Base-by-base conservation (phyloP, 1,140 invertebrate genomes). In the Bombus terrestris region DNA sequence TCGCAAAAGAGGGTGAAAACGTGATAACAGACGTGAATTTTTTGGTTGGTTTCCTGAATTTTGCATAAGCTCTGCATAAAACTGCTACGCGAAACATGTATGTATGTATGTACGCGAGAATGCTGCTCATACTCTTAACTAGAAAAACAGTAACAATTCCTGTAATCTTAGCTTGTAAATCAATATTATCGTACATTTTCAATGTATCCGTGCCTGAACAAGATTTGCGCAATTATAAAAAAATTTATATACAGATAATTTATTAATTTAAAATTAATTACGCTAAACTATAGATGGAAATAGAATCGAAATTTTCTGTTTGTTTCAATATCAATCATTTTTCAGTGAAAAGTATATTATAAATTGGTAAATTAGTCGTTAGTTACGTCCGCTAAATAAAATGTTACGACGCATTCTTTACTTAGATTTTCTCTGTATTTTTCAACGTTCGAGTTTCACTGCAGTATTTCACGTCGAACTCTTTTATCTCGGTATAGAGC, bases 1-100 rank as follows among this genome's bases (percentile, higher is more conserved):
- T 57, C 22, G 12, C 1, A 28, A 75, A 35, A 22, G 22, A 75
- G 41, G 73, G 12, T 35, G 73, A 53, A 47, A 22, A 28, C 12
- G 43, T 35, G 32, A 57, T 32, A 57, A 28, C 73, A 35, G 43
- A 37, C 35, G 47, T 35, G 32, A 13, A 53, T 53, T 57, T 75
- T 75, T 75, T 75, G 43, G 47, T n/a, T 15, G 18, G 10, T 75
- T 57, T 28, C 43, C 5, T 75, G 12, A 57, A 75, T 75, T 75
- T 53, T 75, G 13, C 43, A 75, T 53, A 53, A 57, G 47, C 25
- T 32, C 12, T 25, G 32, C 22, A 35, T 35, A 12, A 75, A 53
- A 35, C 32, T 53, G 73, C 32, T 37, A 35, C 73, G 32, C 32
- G 32, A 15, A 22, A 25, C 22, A 35, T 57, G 12, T 32, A 3